Base-by-base conservation (phyloP, 2,113 vertebrate genomes). In the Martes martes region DNA sequence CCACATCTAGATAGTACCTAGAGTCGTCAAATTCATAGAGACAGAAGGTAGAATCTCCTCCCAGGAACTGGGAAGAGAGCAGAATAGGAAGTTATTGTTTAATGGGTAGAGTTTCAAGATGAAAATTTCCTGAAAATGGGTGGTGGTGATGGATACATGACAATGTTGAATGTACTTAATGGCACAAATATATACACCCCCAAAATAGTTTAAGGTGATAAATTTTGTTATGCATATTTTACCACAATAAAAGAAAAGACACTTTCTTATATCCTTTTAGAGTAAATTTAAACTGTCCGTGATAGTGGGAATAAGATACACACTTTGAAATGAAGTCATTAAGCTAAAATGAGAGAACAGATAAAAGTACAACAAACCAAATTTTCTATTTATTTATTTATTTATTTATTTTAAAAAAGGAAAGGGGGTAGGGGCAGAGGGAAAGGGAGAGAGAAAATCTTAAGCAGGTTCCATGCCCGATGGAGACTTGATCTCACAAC, bases 21-120 rank as follows among this genome's bases (percentile, higher is more conserved):
- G 4, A 81, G 10, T 36, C 21, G 4, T 63, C 16, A 76, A 42
- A 85, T 71, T 81, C 65, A 85, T 4, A 76, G 33, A 73, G 4
- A 71, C 31, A 84, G 33, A 78, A 88, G 14, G 26, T 50, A 8
- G 24, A 82, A 45, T 21, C 2, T 18, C 42, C 52, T 67, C 16
- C 6, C 6, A 36, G 50, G 6, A 1, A 4, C 1, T 57, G 9
- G 11, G 5, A 63, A 5, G n/a, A 63, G 2, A 65, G 11, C 4
- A 2, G 23, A 45, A 80, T 33, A 7, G 18, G 24, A 7, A 81
- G 13, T 90, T 80, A 31, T 47, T 55, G 4, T 82, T 86, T 86
- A 90, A 52, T 4, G 3, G 3, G 3, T 39, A 85, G 52, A 88
- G 19, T n/a, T 71, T 84, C n/a, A 88, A 88, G 36, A 36, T 61